A percentile compares a stretch with the other conserved stretches of the same genome.
Conservation (phyloP, 2,113 vertebrate species). For the Hippoglossus stenolepis region DNA sequence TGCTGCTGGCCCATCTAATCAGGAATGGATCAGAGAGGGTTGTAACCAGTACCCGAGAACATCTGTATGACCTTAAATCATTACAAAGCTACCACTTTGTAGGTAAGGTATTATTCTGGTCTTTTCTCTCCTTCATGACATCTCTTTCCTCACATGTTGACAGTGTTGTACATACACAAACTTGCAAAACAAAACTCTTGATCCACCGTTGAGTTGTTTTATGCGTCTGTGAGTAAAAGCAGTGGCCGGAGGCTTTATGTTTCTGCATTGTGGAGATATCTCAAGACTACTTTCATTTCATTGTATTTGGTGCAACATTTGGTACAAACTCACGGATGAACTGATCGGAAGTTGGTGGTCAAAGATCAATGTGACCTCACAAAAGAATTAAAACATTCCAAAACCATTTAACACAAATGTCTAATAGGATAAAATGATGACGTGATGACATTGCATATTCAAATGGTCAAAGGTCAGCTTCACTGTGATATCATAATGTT, state of each 20-base stretch:
- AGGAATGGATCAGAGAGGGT: constrained; percentile 98
- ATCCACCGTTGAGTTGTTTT: not conserved
- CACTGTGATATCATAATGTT: not conserved
- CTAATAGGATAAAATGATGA: not conserved
- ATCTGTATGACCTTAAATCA: constrained; percentile 98
- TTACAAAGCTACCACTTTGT: constrained; percentile 99
- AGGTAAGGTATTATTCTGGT: constrained; percentile 83
- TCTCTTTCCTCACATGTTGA: constrained; percentile 57
- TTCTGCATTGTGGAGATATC: not conserved
- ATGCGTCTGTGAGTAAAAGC: not conserved
- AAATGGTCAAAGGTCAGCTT: not conserved
- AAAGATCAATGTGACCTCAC: not conserved
- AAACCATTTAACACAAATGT: not conserved
- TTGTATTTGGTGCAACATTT: not conserved
- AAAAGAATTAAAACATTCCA: not conserved
- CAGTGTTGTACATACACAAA: not conserved
- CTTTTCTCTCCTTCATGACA: not conserved
- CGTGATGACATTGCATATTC: not conserved
- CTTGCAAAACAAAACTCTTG: not conserved
- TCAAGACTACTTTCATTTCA: not conserved
- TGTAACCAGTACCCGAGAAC: constrained; percentile 98
- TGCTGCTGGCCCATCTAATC: constrained; percentile 97
- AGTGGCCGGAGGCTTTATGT: not conserved
- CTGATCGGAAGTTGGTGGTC: not conserved
- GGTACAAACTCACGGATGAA: not conserved